These are phyloP conservation scores for Cerceris ruficornis DNA, from an alignment of 2,888 invertebrate genomes.

Conservation along the genomic window DNA sequence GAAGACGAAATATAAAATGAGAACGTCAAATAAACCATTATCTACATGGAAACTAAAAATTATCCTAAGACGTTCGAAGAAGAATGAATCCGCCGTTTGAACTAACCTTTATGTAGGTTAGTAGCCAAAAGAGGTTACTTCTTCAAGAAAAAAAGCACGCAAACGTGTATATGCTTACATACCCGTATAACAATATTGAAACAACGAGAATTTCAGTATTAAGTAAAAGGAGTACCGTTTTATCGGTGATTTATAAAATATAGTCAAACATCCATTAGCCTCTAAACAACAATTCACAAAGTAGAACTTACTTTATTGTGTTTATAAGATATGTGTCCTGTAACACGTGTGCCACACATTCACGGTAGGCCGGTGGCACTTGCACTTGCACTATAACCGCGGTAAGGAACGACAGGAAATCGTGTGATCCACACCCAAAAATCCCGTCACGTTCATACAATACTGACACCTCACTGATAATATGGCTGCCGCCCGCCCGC, in stretches of 20 bases:
- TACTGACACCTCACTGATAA: constrained; percentile 82
- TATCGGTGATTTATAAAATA: constrained; percentile 19
- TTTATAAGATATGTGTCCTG: constrained; percentile 66
- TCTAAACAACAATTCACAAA: constrained; percentile 33
- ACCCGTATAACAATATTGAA: constrained; percentile 20
- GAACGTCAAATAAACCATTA: neutral
- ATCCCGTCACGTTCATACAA: constrained; percentile 80
- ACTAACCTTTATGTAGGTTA: constrained; percentile 46
- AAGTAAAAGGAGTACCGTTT: constrained; percentile 2
- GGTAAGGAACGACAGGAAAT: constrained; percentile 71
- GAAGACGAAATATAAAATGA: neutral
- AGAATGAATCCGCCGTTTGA: constrained; percentile 18
- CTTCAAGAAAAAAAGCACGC: neutral
- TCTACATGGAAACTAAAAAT: constrained; percentile 9
- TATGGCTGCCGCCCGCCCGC: constrained; percentile 77
- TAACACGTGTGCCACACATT: constrained; percentile 75
- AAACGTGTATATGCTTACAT: neutral
- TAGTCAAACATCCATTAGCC: constrained; percentile 17
- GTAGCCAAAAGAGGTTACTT: constrained; percentile 28
- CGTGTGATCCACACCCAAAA: constrained; percentile 81
- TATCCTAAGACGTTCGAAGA: constrained; percentile 9
- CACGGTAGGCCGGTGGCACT: constrained; percentile 72
- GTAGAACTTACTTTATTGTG: constrained; percentile 59
- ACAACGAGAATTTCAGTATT: constrained; percentile 6
- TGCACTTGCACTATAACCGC: constrained; percentile 73